These are phyloP conservation scores for Cyprinodon diabolis DNA, from an alignment of 2,797 vertebrate species.

Conservation along the genomic window DNA sequence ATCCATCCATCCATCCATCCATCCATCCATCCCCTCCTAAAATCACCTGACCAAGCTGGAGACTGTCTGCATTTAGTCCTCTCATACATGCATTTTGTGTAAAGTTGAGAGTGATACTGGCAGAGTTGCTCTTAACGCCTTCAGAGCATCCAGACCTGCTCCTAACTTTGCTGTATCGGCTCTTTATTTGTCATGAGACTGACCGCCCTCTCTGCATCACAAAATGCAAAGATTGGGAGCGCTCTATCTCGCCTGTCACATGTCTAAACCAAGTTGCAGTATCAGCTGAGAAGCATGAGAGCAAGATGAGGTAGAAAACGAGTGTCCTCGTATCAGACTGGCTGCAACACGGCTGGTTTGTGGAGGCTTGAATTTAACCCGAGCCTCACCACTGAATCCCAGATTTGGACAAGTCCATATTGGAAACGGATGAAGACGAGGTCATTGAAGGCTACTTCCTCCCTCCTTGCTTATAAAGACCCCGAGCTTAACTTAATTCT, in stretches of 20 bases:
- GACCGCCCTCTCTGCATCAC: conserved; percentile 19
- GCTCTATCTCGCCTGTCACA: conserved; percentile 30
- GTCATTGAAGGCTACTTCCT: conserved; percentile 46
- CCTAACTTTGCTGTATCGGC: conserved; percentile 16
- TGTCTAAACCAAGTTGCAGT: conserved; percentile 34
- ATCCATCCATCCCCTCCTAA: background rate
- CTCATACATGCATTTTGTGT: conserved; percentile 22
- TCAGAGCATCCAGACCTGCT: conserved; percentile 32
- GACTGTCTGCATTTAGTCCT: conserved; percentile 19
- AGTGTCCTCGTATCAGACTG: conserved; percentile 52
- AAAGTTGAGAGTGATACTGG: conserved; percentile 52
- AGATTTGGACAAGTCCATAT: conserved; percentile 40
- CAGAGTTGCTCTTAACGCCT: conserved; percentile 62
- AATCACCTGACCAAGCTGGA: background rate
- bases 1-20: background rate
- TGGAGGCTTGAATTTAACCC: conserved; percentile 41
- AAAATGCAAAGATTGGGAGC: conserved; percentile 30
- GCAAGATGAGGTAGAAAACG: conserved; percentile 49
- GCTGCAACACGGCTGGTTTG: conserved; percentile 53
- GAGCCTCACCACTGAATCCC: conserved; percentile 22
- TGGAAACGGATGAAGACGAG: conserved; percentile 32
- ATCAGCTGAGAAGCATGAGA: conserved; percentile 32
- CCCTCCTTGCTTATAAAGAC: conserved; percentile 21
- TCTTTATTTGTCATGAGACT: conserved; percentile 14
- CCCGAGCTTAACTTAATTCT: conserved; percentile 13